Evolutionary conservation across 2,113 vertebrate genomes (phyloP), one percentile per base, ranked within the genome.

Genomic region (Gallinago undulata): DNA sequence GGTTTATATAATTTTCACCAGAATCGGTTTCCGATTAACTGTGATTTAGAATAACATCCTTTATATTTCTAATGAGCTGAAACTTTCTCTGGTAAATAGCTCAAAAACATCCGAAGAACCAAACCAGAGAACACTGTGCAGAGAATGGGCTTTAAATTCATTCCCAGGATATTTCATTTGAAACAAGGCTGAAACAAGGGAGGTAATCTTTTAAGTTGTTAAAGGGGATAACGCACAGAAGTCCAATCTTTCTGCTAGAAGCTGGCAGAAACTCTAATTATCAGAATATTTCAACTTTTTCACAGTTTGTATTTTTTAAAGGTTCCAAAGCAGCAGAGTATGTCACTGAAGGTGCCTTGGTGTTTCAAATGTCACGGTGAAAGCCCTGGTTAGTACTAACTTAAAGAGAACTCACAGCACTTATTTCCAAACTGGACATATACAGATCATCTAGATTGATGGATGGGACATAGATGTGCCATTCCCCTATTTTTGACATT

Each of bases 51-150:
- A 27, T 30, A 60, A 22, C 45, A 73, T 43, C 66, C 53, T 67
- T 60, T 2, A 1, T 47, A 28, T 60, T 87, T 91, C 85, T 57
- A 80, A 59, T 15, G 47, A 88, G 60, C 43, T 78, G 73, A 92
- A 95, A 94, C 94, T 94, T 92, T 76, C 57, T 53, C 37, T 66
- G 39, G 50, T 75, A 79, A 92, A 75, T 30, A 83, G 67, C 68
- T 69, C 53, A 6, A 66, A 21, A 88, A 3, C 50, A 75, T 57
- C 91, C 70, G 63, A 74, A 27, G 37, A 63, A 67, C 8, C 50
- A 67, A 77, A 82, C 13, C 19, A 16, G 21, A 66, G 28, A 78
- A 18, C 11, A 55, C 33, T 0, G 4, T 16, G 60, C 51, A 35
- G 4, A 28, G 50, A 69, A 73, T 45, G 33, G 37, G 67, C 39